phyloP scores from a whole-genome alignment of 2,797 vertebrate species.

The Stomatorhinus walkeri region DNA sequence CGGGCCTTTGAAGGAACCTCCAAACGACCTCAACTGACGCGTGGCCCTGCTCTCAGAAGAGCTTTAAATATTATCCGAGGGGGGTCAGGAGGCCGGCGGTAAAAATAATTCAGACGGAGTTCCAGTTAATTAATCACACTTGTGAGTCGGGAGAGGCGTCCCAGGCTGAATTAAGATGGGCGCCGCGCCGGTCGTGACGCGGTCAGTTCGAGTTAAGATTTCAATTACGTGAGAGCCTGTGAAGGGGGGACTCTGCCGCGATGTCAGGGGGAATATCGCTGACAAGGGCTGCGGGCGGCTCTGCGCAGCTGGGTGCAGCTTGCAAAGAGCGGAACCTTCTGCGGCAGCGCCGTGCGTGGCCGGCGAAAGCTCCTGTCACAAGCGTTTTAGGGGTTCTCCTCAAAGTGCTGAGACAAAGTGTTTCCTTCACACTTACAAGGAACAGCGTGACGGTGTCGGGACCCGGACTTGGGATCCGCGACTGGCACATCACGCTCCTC shows the following conservation, averaged over 20 bases:
- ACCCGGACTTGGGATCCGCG: not conserved
- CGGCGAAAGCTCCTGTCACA: not conserved
- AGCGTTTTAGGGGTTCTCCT: not conserved
- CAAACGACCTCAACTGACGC: not conserved
- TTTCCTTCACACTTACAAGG: not conserved
- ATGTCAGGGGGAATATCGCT: not conserved
- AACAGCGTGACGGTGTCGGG: not conserved
- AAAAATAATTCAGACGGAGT: constrained; percentile 8
- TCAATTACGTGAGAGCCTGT: not conserved
- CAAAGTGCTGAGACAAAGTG: not conserved
- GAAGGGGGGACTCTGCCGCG: not conserved
- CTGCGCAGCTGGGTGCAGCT: not conserved
- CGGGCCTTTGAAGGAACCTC: constrained; percentile 16
- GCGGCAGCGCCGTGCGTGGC: not conserved
- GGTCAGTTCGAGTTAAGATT: not conserved
- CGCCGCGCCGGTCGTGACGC: not conserved
- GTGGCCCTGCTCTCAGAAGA: not conserved
- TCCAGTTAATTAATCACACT: constrained; percentile 19
- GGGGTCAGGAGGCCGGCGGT: not conserved
- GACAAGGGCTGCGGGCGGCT: not conserved
- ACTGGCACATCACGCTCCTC: not conserved
- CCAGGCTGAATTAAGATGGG: not conserved
- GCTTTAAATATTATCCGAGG: constrained; percentile 19
- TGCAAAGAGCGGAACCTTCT: not conserved
- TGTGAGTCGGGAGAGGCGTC: not conserved